Conservation (phyloP, 2,113 vertebrate species). For the Tympanuchus pallidicinctus region DNA sequence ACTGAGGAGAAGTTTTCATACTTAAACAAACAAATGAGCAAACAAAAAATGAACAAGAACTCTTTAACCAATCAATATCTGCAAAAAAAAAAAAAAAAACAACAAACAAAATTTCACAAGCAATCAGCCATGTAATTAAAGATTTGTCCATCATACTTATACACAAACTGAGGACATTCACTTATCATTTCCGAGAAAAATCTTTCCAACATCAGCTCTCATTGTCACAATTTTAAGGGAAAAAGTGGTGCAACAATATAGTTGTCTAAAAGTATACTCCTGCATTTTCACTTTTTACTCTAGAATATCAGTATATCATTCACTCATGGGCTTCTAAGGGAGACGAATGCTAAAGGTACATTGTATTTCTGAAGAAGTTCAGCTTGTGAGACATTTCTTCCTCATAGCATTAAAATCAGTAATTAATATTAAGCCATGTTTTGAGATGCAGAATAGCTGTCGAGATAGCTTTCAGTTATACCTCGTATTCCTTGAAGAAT, state of each 20-base stretch:
- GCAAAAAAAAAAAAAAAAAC: background rate
- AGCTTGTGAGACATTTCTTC: background rate
- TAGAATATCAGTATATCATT: background rate
- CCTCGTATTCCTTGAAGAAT: background rate
- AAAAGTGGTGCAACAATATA: background rate
- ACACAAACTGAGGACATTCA: background rate
- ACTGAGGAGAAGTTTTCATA: background rate
- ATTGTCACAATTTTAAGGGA: background rate
- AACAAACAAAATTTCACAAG: background rate
- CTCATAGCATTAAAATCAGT: background rate
- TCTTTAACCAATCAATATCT: background rate
- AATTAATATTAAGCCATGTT: background rate
- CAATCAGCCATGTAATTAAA: background rate
- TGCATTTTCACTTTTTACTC: background rate
- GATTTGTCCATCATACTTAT: background rate
- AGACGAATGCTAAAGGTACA: background rate
- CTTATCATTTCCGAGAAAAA: background rate
- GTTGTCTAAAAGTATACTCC: background rate
- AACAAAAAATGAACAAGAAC: background rate
- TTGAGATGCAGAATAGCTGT: accelerated
- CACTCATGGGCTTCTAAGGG: background rate
- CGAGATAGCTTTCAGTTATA: background rate
- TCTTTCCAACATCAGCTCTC: background rate
- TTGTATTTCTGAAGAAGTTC: background rate
- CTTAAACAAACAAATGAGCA: background rate